These are phyloP conservation scores for Halcyon badia DNA, from an alignment of 2,797 vertebrate genomes.

Conservation along the genomic window DNA sequence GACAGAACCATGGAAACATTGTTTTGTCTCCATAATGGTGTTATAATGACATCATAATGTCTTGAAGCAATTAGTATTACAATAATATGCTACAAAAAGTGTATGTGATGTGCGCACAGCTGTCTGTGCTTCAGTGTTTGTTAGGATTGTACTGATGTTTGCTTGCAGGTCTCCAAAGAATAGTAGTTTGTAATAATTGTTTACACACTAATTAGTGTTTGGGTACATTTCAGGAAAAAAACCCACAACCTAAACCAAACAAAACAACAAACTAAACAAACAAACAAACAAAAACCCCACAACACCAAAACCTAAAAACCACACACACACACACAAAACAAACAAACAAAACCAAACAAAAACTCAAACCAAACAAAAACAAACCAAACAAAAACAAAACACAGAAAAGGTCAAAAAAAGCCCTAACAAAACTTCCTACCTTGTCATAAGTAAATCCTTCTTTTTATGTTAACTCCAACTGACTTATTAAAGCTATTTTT, in stretches of 20 bases:
- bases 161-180: background rate
- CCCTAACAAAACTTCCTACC: background rate
- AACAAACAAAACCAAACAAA: too few species aligned
- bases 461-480: conserved; percentile 21
- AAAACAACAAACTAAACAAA: too few species aligned
- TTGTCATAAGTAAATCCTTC: conserved; percentile 35
- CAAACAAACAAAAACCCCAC: too few species aligned
- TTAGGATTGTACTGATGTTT: background rate
- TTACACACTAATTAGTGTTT: conserved; percentile 19
- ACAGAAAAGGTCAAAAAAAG: background rate
- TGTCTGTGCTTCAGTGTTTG: background rate
- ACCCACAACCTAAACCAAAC: too few species aligned
- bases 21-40: background rate
- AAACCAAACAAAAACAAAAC: too few species aligned
- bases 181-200: conserved; percentile 13
- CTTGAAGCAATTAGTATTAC: conserved; percentile 42
- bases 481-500: conserved; percentile 25
- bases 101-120: background rate
- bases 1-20: background rate
- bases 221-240: background rate
- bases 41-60: conserved; percentile 26
- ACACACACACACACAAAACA: too few species aligned
- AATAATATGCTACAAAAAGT: background rate
- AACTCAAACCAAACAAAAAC: too few species aligned
- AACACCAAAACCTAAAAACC: too few species aligned